These are phyloP conservation scores for Drosophila pseudotalamancana DNA, from an alignment of 2,888 invertebrate genomes.

Conservation along the genomic window DNA sequence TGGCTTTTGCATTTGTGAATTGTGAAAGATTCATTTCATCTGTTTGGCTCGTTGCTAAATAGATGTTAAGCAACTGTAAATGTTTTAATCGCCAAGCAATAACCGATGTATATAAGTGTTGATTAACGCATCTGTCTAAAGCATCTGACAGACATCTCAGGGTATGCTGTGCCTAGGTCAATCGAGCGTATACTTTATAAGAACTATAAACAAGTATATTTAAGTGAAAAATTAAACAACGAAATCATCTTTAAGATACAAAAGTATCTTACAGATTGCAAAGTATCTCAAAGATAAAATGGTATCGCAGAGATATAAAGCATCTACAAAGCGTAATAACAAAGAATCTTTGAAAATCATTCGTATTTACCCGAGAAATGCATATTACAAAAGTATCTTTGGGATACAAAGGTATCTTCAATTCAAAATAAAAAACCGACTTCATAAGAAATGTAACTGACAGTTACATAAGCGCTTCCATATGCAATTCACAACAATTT, in stretches of 20 bases:
- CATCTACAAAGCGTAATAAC: too few species aligned
- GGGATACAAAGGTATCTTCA: conserved; percentile 5
- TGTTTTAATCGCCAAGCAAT: conserved; percentile 41
- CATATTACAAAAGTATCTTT: not conserved
- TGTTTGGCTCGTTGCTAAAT: conserved; percentile 23
- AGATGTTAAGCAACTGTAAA: conserved; percentile 47
- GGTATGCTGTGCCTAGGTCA: not conserved
- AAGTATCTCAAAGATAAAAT: conserved; percentile 3
- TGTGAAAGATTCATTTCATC: conserved; percentile 43
- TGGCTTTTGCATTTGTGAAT: conserved; percentile 32
- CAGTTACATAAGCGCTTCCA: conserved; percentile 1
- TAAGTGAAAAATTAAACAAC: not conserved
- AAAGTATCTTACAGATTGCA: conserved; percentile 7
- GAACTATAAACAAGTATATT: not conserved
- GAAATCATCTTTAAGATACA: conserved; percentile 6
- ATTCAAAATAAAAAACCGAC: not conserved
- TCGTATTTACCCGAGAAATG: too few species aligned
- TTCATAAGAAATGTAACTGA: conserved; percentile 14
- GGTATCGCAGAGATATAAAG: too few species aligned
- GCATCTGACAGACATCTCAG: conserved; percentile 28
- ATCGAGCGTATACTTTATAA: not conserved
- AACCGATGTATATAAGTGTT: conserved; percentile 30
- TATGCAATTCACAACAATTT: conserved; percentile 16
- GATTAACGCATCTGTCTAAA: conserved; percentile 27
- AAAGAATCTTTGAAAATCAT: too few species aligned